Percentiles rank a stretch among this genome's conserved stretches.
phyloP scores from a whole-genome alignment of 2,888 invertebrate species.

The Linyphia triangularis region DNA sequence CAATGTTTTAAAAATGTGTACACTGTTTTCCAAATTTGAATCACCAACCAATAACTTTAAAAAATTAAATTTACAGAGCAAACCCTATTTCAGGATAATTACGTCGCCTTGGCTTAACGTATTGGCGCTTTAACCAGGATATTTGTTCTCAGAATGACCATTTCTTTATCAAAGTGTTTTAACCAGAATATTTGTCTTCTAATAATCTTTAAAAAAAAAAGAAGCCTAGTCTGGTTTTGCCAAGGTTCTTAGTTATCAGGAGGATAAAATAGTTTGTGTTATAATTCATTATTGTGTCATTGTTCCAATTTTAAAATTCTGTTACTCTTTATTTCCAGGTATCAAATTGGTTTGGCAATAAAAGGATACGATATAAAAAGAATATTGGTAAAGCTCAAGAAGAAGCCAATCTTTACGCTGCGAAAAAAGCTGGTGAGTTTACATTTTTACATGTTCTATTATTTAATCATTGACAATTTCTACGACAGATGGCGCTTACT shows the following conservation, averaged over 20 bases:
- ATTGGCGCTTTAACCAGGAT: background rate
- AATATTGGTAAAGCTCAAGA: constrained; percentile 99
- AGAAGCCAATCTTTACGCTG: constrained; percentile 98
- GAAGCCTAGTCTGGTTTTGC: background rate
- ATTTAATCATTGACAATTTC: too few relatives aligned
- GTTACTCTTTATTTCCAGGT: constrained; percentile 83
- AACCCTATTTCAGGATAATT: too few relatives aligned
- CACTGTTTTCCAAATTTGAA: too few relatives aligned
- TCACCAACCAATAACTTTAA: too few relatives aligned
- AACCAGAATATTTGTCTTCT: background rate
- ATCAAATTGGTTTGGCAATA: constrained; percentile 99
- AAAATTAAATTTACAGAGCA: too few relatives aligned
- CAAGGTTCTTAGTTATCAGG: background rate
- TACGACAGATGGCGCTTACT: too few relatives aligned
- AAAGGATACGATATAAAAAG: constrained; percentile 99
- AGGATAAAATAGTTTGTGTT: background rate
- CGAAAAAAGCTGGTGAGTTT: constrained; percentile 86
- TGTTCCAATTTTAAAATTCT: background rate
- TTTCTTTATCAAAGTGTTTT: background rate
- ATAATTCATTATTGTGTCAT: background rate
- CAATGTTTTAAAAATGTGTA: too few relatives aligned
- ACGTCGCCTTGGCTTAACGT: too few relatives aligned
- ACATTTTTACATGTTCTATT: background rate
- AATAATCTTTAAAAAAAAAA: background rate
- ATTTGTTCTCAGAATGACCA: background rate